Conservation (phyloP, 2,797 vertebrate genomes). For the Perodicticus potto region DNA sequence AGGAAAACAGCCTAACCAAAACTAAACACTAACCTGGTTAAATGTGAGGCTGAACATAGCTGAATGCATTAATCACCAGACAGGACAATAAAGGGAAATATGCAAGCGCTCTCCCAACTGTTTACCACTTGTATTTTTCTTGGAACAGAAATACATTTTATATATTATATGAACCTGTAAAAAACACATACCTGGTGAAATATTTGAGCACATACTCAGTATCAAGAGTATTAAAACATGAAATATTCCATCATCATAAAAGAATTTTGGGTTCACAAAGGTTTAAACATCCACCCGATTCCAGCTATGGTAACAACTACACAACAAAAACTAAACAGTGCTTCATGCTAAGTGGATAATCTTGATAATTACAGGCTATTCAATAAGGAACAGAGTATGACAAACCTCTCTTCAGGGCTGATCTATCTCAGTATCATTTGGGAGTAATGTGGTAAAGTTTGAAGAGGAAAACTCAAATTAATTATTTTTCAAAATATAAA, state of each 20-base stretch:
- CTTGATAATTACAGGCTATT: background rate
- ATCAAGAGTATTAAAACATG: conserved; percentile 67
- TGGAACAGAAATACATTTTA: conserved; percentile 84
- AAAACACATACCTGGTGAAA: conserved; percentile 78
- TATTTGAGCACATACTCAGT: conserved; percentile 62
- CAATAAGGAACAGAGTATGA: background rate
- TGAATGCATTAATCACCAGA: conserved; percentile 77
- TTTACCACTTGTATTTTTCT: conserved; percentile 84
- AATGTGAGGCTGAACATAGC: conserved; percentile 77
- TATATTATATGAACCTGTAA: conserved; percentile 82
- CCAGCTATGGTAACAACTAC: conserved; percentile 69
- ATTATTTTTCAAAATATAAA: background rate
- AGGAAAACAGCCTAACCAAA: conserved; percentile 77
- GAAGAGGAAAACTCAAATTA: background rate
- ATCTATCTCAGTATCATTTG: background rate
- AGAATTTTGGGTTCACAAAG: conserved; percentile 76
- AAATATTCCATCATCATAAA: conserved; percentile 76
- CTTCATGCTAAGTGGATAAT: background rate
- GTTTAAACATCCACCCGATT: conserved; percentile 63
- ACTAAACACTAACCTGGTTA: conserved; percentile 80
- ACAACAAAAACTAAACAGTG: conserved; percentile 56
- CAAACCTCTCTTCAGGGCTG: background rate
- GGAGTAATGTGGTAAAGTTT: background rate
- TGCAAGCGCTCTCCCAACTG: conserved; percentile 73
- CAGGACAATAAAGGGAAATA: conserved; percentile 78